These are phyloP conservation scores for Silurus aristotelis DNA, from an alignment of 2,797 vertebrate species.

Conservation along the genomic window DNA sequence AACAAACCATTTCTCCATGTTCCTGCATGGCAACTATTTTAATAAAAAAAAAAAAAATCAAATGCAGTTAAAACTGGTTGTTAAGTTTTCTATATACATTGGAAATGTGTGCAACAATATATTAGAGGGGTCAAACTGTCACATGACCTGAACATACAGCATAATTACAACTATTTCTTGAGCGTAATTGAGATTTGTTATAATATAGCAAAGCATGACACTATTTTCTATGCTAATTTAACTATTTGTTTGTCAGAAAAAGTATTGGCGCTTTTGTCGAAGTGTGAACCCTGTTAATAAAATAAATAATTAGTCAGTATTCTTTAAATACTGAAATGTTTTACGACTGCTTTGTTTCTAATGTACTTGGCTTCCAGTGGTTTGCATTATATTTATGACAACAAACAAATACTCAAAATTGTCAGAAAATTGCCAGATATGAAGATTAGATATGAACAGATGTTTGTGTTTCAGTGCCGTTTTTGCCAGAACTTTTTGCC, in stretches of 20 bases:
- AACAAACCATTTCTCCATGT: not conserved
- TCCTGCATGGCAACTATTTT: not conserved
- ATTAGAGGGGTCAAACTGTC: not conserved
- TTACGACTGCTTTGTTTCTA: constrained; percentile 5
- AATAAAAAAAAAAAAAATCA: not conserved
- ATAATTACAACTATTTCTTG: no score
- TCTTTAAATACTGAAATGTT: not conserved
- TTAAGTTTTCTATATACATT: not conserved
- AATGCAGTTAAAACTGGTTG: not conserved
- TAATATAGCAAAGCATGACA: not conserved
- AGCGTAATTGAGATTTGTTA: not conserved
- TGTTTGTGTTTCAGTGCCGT: not conserved
- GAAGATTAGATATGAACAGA: not conserved
- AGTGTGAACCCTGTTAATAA: not conserved
- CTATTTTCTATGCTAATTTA: not conserved
- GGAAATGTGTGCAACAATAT: not conserved
- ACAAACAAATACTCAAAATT: not conserved
- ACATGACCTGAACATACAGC: not conserved
- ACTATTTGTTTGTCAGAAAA: not conserved
- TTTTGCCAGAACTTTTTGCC: not conserved
- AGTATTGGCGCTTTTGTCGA: not conserved
- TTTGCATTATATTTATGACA: not conserved
- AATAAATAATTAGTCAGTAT: not conserved
- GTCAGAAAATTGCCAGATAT: not conserved
- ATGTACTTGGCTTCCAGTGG: not conserved